Percentiles rank a stretch among this genome's conserved stretches.
phyloP scores from a whole-genome alignment of 2,888 invertebrate genomes.

The Cantharis flavilabris region DNA sequence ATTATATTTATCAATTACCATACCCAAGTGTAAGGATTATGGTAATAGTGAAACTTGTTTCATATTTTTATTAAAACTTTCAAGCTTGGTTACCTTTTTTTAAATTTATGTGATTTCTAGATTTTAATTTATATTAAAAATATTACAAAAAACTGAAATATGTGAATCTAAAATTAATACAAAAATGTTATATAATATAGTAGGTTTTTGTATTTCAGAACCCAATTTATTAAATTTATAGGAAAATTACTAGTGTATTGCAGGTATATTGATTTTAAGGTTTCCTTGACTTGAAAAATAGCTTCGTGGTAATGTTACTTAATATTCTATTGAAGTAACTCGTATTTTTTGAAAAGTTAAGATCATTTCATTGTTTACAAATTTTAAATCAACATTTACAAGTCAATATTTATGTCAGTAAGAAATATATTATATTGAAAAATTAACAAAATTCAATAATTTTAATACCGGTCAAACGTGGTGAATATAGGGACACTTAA shows the following conservation, averaged over 20 bases:
- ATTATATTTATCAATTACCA: not conserved
- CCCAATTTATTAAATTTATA: not conserved
- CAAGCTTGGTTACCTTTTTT: not conserved
- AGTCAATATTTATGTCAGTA: too few relatives aligned
- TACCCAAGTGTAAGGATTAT: not conserved
- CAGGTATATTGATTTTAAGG: not conserved
- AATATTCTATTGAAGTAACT: not conserved
- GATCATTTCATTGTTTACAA: too few relatives aligned
- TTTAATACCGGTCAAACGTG: too few relatives aligned
- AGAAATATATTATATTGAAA: too few relatives aligned
- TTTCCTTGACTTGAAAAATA: not conserved
- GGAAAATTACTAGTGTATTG: too few relatives aligned
- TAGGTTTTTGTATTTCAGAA: not conserved
- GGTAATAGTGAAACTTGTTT: not conserved
- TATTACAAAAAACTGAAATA: not conserved
- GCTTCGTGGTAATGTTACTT: not conserved
- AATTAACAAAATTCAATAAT: too few relatives aligned
- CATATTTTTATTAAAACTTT: not conserved
- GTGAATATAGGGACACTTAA: too few relatives aligned
- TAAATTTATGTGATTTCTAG: not conserved
- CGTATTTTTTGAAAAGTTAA: not conserved
- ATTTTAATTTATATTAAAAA: not conserved
- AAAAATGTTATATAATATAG: not conserved
- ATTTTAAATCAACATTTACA: too few relatives aligned
- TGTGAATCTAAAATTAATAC: not conserved